A percentile compares a stretch with the other conserved stretches of the same genome.
Conservation (phyloP, 1,140 invertebrate genomes). For the Colletes gigas region DNA sequence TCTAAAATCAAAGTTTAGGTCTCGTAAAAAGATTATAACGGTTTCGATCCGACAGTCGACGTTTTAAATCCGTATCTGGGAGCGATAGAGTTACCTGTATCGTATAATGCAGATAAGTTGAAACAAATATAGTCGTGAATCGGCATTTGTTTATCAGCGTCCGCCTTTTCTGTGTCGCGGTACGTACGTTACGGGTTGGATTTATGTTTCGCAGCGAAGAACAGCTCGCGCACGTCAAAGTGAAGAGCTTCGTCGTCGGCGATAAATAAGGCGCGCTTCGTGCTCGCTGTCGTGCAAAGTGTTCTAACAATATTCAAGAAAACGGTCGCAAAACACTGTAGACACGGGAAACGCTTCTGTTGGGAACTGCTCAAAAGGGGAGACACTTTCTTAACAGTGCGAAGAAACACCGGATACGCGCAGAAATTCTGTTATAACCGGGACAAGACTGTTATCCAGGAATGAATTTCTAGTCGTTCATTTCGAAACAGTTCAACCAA, state of each 20-base stretch:
- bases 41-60: too few species aligned
- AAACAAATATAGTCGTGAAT: constrained; percentile 3
- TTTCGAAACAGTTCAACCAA: too few species aligned
- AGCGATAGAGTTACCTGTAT: too few species aligned
- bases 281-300: background rate
- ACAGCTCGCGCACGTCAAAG: constrained; percentile 14
- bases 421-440: background rate
- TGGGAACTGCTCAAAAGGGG: background rate
- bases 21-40: too few species aligned
- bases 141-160: background rate
- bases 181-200: background rate
- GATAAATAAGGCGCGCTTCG: constrained; percentile 14
- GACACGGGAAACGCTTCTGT: background rate
- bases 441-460: background rate
- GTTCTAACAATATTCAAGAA: background rate
- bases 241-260: too few species aligned
- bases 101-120: background rate
- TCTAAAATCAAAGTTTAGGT: too few species aligned
- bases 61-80: too few species aligned
- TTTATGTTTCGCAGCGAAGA: background rate
- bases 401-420: background rate
- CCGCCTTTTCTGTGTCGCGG: constrained; percentile 22
- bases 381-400: background rate
- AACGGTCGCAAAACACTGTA: background rate
- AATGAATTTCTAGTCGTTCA: background rate